Conservation (phyloP, 2,888 invertebrate species). For the Euplagia quadripunctaria region DNA sequence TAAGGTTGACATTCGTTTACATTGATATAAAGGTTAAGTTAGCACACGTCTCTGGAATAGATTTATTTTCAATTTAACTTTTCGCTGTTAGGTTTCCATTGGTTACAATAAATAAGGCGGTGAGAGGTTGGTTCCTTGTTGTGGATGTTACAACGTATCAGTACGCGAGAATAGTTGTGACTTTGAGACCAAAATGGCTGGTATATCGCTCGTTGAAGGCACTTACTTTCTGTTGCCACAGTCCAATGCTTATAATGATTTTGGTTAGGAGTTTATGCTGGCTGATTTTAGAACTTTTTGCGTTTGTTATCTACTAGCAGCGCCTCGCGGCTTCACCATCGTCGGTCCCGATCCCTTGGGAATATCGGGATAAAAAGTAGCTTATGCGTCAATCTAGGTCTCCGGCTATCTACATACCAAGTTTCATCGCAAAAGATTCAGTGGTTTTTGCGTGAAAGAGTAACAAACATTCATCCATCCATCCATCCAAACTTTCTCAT, state of each 20-base stretch:
- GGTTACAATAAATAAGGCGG: conserved; percentile 58
- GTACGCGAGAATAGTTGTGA: conserved; percentile 8
- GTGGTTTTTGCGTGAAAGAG: too few species aligned
- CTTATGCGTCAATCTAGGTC: too few species aligned
- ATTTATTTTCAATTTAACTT: conserved; percentile 72
- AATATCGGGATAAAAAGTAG: too few species aligned
- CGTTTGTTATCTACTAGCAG: too few species aligned
- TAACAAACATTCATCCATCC: too few species aligned
- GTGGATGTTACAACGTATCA: conserved; percentile 35
- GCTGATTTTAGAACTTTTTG: background rate
- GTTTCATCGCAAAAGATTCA: too few species aligned
- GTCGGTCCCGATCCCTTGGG: too few species aligned
- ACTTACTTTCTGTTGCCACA: conserved; percentile 24
- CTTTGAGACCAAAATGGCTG: conserved; percentile 15
- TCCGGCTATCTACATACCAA: too few species aligned
- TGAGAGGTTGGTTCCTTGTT: conserved; percentile 38
- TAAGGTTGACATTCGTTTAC: conserved; percentile 19
- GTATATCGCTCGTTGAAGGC: conserved; percentile 12
- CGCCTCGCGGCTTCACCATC: too few species aligned
- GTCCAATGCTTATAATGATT: background rate
- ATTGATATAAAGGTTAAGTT: conserved; percentile 4
- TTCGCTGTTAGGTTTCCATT: conserved; percentile 61
- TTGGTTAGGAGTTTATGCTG: conserved; percentile 3
- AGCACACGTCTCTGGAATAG: conserved; percentile 51
- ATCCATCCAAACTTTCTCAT: too few species aligned